Conservation (phyloP, 1,140 invertebrate genomes). For the Pararge aegeria region DNA sequence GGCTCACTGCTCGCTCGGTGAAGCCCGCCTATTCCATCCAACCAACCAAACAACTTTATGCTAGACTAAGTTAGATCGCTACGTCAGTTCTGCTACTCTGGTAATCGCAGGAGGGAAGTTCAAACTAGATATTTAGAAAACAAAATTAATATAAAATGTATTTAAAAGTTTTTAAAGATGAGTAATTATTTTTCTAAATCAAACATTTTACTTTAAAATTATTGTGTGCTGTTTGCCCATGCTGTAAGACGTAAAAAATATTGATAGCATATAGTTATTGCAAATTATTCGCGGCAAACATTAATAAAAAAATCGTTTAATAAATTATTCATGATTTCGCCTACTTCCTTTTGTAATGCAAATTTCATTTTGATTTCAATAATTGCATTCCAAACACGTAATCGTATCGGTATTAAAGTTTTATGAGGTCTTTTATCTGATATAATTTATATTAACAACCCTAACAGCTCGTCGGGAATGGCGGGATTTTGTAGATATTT, state of each 20-base stretch:
- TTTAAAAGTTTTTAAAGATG: too few relatives aligned
- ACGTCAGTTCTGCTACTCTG: not conserved
- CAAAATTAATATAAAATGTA: too few relatives aligned
- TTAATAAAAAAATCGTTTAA: conserved; percentile 34
- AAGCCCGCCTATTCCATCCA: not conserved
- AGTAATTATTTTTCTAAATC: too few relatives aligned
- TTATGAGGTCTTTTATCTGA: conserved; percentile 38
- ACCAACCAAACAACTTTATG: not conserved
- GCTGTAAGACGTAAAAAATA: too few relatives aligned
- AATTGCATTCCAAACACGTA: conserved; percentile 60
- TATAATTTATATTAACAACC: conserved; percentile 26
- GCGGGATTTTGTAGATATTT: conserved; percentile 34
- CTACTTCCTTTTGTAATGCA: conserved; percentile 48
- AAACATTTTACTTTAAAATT: too few relatives aligned
- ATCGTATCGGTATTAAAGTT: conserved; percentile 44
- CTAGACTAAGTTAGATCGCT: not conserved
- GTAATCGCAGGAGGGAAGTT: not conserved
- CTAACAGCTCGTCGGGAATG: conserved; percentile 26
- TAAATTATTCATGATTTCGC: conserved; percentile 54
- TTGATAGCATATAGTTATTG: too few relatives aligned
- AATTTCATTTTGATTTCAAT: conserved; percentile 57
- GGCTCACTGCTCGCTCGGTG: conserved; percentile 41
- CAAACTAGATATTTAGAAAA: too few relatives aligned
- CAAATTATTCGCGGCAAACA: conserved; percentile 16
- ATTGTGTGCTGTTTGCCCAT: too few relatives aligned